These are phyloP conservation scores for Apus apus DNA, from an alignment of 2,113 vertebrate genomes.

Conservation along the genomic window DNA sequence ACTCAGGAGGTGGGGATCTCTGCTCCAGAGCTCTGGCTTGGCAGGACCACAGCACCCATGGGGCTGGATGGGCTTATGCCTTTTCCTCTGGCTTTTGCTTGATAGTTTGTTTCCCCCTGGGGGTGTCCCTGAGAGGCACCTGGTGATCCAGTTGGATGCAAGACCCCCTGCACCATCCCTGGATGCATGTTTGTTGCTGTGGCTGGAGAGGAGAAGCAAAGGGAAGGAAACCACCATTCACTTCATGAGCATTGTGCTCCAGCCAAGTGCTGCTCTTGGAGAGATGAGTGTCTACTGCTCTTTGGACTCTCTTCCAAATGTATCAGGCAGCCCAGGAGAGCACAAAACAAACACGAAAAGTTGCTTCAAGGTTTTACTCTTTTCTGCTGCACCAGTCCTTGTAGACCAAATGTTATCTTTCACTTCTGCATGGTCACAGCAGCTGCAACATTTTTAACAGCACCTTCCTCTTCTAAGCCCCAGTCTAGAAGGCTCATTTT, in stretches of 20 bases:
- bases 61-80: too few species aligned
- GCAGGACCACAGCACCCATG: too few species aligned
- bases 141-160: not conserved
- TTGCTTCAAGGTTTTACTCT: not conserved
- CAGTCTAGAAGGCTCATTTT: not conserved
- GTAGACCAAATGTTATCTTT: not conserved
- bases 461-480: not conserved
- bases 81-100: rapidly evolving
- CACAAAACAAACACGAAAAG: not conserved
- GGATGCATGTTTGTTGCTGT: not conserved
- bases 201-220: not conserved
- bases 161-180: not conserved
- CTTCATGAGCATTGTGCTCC: rapidly evolving
- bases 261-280: not conserved
- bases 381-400: not conserved
- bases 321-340: not conserved
- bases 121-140: not conserved
- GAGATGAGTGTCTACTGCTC: not conserved
- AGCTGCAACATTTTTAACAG: not conserved
- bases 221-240: not conserved
- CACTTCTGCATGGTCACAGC: not conserved
- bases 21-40: not conserved
- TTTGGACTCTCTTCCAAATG: not conserved
- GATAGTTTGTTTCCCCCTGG: rapidly evolving
- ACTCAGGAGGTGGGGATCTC: not conserved